Evolutionary conservation across 2,113 vertebrate genomes (phyloP), one percentile per base, ranked within the genome.

Genomic region (Climacteris rufus): DNA sequence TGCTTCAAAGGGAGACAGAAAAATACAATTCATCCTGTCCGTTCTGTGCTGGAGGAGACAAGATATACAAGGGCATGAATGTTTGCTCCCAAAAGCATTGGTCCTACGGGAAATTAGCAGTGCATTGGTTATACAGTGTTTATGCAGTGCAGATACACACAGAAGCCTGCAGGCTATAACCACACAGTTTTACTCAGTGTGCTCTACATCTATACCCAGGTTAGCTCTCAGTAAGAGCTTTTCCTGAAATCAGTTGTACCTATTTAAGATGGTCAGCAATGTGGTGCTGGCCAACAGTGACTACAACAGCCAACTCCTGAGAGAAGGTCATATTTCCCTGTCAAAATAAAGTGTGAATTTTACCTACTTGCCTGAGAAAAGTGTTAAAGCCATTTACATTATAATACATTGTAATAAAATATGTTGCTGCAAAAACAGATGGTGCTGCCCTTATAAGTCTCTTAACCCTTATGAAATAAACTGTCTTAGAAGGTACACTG

Each of bases 381-480:
- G 33, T 66, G 50, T 50, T 95, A 87, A 89, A 81, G 7, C 8
- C 13, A 57, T 93, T 93, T 91, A 20, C 69, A 93, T 86, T 87
- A 53, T 91, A 66, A 91, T 83, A 65, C 65, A 74, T 42, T 87
- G 52, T 35, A 91, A 94, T 78, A 93, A 86, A 94, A 74, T 59
- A 69, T 6, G 4, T 42, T 89, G 15, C 64, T 92, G 30, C 35
- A 87, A 92, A 96, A 96, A 13, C 93, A 96, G 72, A 93, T 89
- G 93, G 76, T 89, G 72, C 23, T 96, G 54, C 27, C 30, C 45
- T 87, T 87, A 10, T 47, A 77, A 77, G 54, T 57, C 83, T 81
- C 72, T 90, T 86, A 94, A 74, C 42, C 68, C n/a, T 77, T 81
- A 81, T 89, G 82, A 91, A 89, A 89, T 78, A 94, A 94, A 81